A percentile compares a stretch with the other conserved stretches of the same genome.
Conservation (phyloP, 2,797 vertebrate genomes). For the Sebastes itinus region DNA sequence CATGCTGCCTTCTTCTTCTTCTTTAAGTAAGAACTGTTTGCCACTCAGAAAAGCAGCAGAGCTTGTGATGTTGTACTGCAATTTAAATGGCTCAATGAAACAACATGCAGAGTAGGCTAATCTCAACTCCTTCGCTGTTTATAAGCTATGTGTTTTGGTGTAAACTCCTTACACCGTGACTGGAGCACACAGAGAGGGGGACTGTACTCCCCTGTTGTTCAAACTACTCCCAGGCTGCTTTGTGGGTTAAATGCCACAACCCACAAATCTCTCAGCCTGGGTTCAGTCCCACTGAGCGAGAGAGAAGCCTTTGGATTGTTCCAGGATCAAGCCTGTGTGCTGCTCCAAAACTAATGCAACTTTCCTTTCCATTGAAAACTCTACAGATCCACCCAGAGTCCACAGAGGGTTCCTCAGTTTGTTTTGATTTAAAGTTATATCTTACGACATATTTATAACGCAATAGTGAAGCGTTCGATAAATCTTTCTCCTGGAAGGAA, state of each 20-base stretch:
- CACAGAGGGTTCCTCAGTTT: conserved; percentile 6
- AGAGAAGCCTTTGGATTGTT: conserved; percentile 45
- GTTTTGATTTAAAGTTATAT: conserved; percentile 18
- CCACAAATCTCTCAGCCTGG: conserved; percentile 67
- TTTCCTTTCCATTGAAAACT: conserved; percentile 48
- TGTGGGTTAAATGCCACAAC: conserved; percentile 74
- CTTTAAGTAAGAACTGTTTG: not conserved
- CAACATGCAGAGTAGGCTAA: conserved; percentile 30
- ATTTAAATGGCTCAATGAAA: conserved; percentile 28
- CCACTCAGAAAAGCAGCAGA: not conserved
- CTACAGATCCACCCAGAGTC: conserved; percentile 8
- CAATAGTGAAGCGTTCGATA: not conserved
- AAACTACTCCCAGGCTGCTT: conserved; percentile 60
- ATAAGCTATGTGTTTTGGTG: conserved; percentile 45
- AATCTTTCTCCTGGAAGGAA: conserved; percentile 14
- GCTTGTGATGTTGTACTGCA: conserved; percentile 5
- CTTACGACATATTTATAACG: not conserved
- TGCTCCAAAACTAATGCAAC: conserved; percentile 44
- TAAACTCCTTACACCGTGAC: conserved; percentile 54
- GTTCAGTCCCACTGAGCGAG: conserved; percentile 45
- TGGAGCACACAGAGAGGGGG: conserved; percentile 39
- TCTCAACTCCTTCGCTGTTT: conserved; percentile 33
- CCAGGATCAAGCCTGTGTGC: conserved; percentile 41
- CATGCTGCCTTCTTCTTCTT: too few species aligned
- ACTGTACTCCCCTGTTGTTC: conserved; percentile 58